Base-by-base conservation (phyloP, 2,113 vertebrate genomes). In the Dicrurus megarhynchus region DNA sequence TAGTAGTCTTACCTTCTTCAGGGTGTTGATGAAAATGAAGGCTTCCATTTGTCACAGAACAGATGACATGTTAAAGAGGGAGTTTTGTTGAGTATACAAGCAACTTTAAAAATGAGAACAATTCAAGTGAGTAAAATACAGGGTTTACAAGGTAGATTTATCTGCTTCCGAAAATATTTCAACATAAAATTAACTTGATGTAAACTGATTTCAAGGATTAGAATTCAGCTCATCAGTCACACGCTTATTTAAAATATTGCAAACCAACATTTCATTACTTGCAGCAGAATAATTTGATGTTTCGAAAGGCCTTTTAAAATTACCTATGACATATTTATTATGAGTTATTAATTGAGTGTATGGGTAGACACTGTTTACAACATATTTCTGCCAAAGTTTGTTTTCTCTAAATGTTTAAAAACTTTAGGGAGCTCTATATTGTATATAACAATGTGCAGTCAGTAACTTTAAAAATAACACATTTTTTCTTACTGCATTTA, bases 391-490 rank as follows among this genome's bases (percentile, higher is more conserved):
- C 42, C 92, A 97, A 91, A 84, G 89, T 96, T 82, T 94, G 35
- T 84, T 98, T 97, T 86, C 82, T 95, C 67, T 93, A 96, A 94
- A 82, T 75, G 69, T 94, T 96, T 95, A 67, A 94, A 96, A 94
- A 93, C 22, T 94, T 91, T 35, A 77, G 41, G 30, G 61, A 86
- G 20, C 42, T 77, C 24, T 94, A 9, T 55, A 44, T 46, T 47
- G 8, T 60, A 30, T 60, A 65, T 42, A 79, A 65, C n/a, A 86
- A 49, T 16, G 7, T 70, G 17, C 19, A 84, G 33, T 30, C 18
- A 10, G 12, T 63, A 74, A 73, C 44, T 80, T 97, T 94, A 92
- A 96, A 87, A 96, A 83, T n/a, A 73, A 82, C 65, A 28, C 13
- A 33, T 82, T 96, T 96, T 69, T 84, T 55, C 68, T 78, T 85